phyloP scores from a whole-genome alignment of 2,888 invertebrate species.

The Eristalinus aeneus region DNA sequence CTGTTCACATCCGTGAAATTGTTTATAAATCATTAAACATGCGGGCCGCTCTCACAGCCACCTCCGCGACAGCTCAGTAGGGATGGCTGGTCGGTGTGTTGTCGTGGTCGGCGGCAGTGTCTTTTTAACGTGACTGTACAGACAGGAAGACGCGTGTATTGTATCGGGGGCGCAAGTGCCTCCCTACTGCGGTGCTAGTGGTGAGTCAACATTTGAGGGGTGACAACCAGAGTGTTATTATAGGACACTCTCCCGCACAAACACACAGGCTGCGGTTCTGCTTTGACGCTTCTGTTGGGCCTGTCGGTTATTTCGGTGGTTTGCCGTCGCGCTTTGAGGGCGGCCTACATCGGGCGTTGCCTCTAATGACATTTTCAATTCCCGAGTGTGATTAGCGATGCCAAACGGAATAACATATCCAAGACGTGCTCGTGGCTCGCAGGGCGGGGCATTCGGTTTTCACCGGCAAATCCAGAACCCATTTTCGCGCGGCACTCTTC shows the following conservation, averaged over 20 bases:
- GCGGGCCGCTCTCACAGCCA: slow-evolving; percentile 37
- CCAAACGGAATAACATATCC: slow-evolving; percentile 48
- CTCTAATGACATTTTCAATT: slow-evolving; percentile 45
- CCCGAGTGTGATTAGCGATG: slow-evolving; percentile 49
- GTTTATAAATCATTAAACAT: slow-evolving; percentile 70
- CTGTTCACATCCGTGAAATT: slow-evolving; percentile 69
- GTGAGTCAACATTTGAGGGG: slow-evolving; percentile 58
- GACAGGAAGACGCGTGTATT: slow-evolving; percentile 13
- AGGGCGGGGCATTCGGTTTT: background rate
- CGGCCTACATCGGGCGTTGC: slow-evolving; percentile 14
- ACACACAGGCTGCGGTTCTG: slow-evolving; percentile 11
- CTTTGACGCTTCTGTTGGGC: slow-evolving; percentile 32
- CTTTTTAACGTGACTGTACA: slow-evolving; percentile 44
- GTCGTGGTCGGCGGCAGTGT: slow-evolving; percentile 30
- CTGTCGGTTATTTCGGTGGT: slow-evolving; percentile 6
- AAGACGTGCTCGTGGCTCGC: slow-evolving; percentile 2
- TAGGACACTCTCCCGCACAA: slow-evolving; percentile 20
- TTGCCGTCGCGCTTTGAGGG: slow-evolving; percentile 13
- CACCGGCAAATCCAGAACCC: background rate
- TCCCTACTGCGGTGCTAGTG: slow-evolving; percentile 10
- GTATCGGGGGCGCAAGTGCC: slow-evolving; percentile 29
- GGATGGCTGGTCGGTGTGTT: background rate
- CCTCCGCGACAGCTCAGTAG: background rate
- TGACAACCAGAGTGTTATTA: slow-evolving; percentile 49
- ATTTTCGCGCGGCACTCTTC: background rate